Percentiles rank a stretch among this genome's conserved stretches.
Evolutionary conservation across 2,888 invertebrate genomes (phyloP).

Genomic region (Himalopsyche kuldschensis): DNA sequence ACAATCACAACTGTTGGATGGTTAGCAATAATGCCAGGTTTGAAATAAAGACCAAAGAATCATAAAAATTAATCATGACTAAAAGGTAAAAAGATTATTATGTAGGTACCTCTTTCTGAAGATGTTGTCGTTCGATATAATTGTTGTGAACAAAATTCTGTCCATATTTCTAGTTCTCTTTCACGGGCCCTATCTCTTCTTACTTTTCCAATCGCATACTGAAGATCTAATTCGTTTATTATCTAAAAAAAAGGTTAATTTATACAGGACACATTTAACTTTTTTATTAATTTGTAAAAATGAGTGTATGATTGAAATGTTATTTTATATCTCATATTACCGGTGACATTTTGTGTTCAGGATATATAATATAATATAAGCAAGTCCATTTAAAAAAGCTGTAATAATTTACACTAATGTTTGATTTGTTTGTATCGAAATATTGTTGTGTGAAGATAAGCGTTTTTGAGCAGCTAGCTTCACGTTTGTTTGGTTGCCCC

Average conservation of each 20-base stretch:
- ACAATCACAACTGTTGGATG: background rate
- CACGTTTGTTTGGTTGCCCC: slow-evolving; percentile 17
- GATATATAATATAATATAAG: too few species aligned
- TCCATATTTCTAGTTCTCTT: slow-evolving; percentile 54
- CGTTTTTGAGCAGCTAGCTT: background rate
- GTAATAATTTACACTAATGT: background rate
- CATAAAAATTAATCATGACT: background rate
- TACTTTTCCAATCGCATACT: slow-evolving; percentile 49
- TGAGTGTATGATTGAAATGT: background rate
- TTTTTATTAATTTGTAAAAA: background rate
- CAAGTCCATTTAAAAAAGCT: background rate
- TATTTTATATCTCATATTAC: background rate
- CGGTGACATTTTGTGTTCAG: background rate
- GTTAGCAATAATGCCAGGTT: background rate
- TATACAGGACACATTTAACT: background rate
- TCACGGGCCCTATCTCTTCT: slow-evolving; percentile 51
- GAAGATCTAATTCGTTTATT: slow-evolving; percentile 49
- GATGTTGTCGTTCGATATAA: background rate
- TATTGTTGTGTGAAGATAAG: too few species aligned
- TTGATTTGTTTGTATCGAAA: too few species aligned
- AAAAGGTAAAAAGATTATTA: too few species aligned
- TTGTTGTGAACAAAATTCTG: slow-evolving; percentile 36
- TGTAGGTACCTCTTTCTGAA: background rate
- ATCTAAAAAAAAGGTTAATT: slow-evolving; percentile 45
- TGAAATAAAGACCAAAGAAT: background rate